Conservation (phyloP, 1,140 invertebrate genomes). For the Heliconius nattereri region DNA sequence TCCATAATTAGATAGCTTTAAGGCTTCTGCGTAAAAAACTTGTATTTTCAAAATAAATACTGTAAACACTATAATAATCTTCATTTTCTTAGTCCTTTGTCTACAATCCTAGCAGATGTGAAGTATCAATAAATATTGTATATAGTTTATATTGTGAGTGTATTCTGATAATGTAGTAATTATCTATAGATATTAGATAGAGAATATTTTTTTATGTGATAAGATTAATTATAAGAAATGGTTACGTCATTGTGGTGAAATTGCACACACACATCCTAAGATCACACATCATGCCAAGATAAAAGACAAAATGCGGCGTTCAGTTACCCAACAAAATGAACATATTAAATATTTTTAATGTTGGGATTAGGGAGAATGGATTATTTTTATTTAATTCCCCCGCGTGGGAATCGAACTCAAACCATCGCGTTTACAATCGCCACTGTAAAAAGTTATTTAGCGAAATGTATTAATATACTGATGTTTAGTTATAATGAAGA, state of each 20-base stretch:
- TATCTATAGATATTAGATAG: conserved; percentile 1
- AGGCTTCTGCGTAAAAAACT: background rate
- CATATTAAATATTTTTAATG: too few species aligned
- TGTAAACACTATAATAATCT: background rate
- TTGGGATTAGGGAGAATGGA: too few species aligned
- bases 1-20: conserved; percentile 18
- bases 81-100: conserved; percentile 1
- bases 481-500: background rate
- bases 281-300: background rate
- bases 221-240: conserved; percentile 6
- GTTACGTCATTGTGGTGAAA: background rate
- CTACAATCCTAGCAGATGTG: background rate
- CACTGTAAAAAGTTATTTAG: background rate
- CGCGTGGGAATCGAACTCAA: too few species aligned
- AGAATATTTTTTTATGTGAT: background rate
- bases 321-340: background rate
- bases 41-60: background rate
- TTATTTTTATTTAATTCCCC: too few species aligned
- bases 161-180: background rate
- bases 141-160: background rate
- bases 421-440: too few species aligned
- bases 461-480: background rate
- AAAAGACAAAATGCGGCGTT: background rate
- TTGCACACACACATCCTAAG: background rate
- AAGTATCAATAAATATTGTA: background rate